Base-by-base conservation (phyloP, 2,797 vertebrate genomes). In the Bryconaethiops microstoma region DNA sequence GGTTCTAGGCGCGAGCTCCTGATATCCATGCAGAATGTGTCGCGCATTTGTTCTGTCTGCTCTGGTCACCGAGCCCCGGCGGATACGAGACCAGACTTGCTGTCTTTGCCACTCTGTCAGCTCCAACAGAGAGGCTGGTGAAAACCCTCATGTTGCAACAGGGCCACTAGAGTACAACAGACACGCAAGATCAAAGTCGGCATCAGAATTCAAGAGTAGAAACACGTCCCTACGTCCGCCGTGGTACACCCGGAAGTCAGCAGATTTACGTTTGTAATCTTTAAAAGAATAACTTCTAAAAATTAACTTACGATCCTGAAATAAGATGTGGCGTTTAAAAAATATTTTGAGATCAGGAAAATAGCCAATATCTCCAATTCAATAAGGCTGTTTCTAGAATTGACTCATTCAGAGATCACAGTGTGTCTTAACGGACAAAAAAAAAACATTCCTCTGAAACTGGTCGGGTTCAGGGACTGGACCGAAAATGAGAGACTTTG, bases 91-190 rank as follows among this genome's bases (percentile, higher is more conserved):
- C 52, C 57, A 64, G 21, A 75, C 64, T 21, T 50, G 67, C 42
- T 55, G 72, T 80, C 74, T 80, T 70, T 69, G 52, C 67, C 67
- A 64, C 79, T 69, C 72, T 75, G 79, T 80, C 64, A 69, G 79
- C 35, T 35, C 35, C 35, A 35, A 35, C 35, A 35, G 35, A 55
- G 6, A 63, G 55, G 59, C 48, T 6, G 54, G 55, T 65, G 77
- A 76, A 70, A 67, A 76, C 73, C 5, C 21, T 60, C 19, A n/a
- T 23, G 65, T 75, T 57, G 48, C 50, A 25, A 65, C 72, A 35
- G 63, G 59, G 77, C 77, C 77, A 71, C 57, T 7, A 45, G 73
- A 62, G 73, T 23, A 21, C 40, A n/a, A 16, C 70, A 82, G 68
- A 73, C 74, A 67, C 6, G 69, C 19, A 29, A 76, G 65, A 76